phyloP scores from a whole-genome alignment of 2,888 invertebrate species.

The Idaea biselata region DNA sequence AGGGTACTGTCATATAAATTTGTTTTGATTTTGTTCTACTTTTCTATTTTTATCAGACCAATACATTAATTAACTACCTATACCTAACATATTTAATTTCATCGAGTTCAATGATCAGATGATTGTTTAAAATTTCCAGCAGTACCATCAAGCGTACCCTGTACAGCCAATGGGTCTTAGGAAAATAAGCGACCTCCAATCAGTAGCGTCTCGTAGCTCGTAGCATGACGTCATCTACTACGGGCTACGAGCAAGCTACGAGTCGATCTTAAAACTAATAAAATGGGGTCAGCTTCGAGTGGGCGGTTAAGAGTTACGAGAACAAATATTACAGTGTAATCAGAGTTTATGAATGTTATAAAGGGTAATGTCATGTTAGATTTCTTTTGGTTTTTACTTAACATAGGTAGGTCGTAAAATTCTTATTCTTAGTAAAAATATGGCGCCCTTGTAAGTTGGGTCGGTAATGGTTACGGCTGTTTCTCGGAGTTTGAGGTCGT shows the following conservation, averaged over 20 bases:
- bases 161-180: no score
- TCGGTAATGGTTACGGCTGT: no score
- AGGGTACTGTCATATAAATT: neutral
- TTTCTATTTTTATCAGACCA: no score
- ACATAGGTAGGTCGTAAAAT: neutral
- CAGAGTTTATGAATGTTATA: neutral
- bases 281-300: neutral
- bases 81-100: no score
- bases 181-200: no score
- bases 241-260: neutral
- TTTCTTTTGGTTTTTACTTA: neutral
- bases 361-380: conserved; percentile 1
- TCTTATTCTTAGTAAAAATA: neutral
- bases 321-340: neutral
- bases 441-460: no score
- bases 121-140: no score
- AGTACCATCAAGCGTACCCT: no score
- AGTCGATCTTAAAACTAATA: neutral
- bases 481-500: no score
- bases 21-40: neutral
- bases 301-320: neutral
- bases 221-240: neutral
- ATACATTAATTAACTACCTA: no score
- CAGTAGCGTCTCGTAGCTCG: neutral
- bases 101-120: no score